phyloP scores from a whole-genome alignment of 1,140 invertebrate species.

The Drosophila ercepeae region DNA sequence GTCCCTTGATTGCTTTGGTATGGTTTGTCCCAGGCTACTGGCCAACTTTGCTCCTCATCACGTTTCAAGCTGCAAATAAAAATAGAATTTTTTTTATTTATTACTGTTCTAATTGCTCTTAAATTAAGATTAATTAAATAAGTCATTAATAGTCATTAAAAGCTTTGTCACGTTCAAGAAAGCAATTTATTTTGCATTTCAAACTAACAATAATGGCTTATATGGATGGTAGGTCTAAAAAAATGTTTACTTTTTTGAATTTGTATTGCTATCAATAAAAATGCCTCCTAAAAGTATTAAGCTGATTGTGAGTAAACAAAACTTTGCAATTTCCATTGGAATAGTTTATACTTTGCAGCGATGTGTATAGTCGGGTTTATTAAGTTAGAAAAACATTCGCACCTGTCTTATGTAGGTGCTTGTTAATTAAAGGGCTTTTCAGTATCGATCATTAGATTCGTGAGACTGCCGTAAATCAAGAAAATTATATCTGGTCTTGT shows the following conservation, averaged over 20 bases:
- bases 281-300: not conserved
- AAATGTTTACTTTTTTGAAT: not conserved
- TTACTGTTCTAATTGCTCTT: not conserved
- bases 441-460: not conserved
- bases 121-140: not conserved
- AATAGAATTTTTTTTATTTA: not conserved
- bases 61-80: conserved; percentile 5
- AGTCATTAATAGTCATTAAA: not conserved
- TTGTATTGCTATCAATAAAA: not conserved
- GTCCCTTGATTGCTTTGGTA: conserved; percentile 10
- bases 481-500: not conserved
- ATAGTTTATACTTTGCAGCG: not conserved
- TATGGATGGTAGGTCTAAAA: not conserved
- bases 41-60: not conserved
- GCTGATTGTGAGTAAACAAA: not conserved
- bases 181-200: not conserved
- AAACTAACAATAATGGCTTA: not conserved
- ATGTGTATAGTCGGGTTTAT: not conserved
- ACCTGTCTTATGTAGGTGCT: not conserved
- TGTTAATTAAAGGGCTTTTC: not conserved
- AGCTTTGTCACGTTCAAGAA: not conserved
- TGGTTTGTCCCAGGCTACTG: not conserved
- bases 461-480: not conserved
- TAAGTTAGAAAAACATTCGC: not conserved
- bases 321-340: not conserved